These are phyloP conservation scores for Gymnocephalus cernua DNA, from an alignment of 2,113 vertebrate genomes.

Conservation along the genomic window DNA sequence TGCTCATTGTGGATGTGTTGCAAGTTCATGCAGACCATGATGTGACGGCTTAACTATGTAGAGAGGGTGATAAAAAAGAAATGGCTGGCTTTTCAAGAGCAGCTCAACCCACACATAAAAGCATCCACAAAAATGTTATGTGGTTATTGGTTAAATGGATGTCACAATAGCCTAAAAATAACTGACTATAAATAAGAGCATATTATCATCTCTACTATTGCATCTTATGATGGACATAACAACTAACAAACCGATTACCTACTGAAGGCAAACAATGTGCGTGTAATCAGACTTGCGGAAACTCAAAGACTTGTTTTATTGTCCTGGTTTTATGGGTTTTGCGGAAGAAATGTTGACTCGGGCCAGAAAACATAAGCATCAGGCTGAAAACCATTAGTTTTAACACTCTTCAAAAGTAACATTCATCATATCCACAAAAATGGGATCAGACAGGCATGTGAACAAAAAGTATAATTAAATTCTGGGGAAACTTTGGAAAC, in stretches of 20 bases:
- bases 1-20: slow-evolving; percentile 48
- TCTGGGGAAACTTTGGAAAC: background rate
- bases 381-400: background rate
- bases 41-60: slow-evolving; percentile 58
- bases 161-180: slow-evolving; percentile 50
- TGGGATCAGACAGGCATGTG: background rate
- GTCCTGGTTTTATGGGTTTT: slow-evolving; percentile 6
- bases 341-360: background rate
- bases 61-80: slow-evolving; percentile 57
- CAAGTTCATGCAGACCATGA: slow-evolving; percentile 52
- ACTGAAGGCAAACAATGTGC: background rate
- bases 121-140: slow-evolving; percentile 65
- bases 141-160: slow-evolving; percentile 36
- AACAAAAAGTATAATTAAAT: background rate
- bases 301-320: slow-evolving; percentile 3
- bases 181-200: slow-evolving; percentile 4
- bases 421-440: background rate
- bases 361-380: background rate
- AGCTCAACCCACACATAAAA: slow-evolving; percentile 53
- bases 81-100: slow-evolving; percentile 57
- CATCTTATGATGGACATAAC: background rate
- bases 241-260: background rate
- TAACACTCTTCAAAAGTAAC: background rate
- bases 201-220: background rate
- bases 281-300: background rate